phyloP scores from a whole-genome alignment of 1,140 invertebrate species.

The Ericerus pela region DNA sequence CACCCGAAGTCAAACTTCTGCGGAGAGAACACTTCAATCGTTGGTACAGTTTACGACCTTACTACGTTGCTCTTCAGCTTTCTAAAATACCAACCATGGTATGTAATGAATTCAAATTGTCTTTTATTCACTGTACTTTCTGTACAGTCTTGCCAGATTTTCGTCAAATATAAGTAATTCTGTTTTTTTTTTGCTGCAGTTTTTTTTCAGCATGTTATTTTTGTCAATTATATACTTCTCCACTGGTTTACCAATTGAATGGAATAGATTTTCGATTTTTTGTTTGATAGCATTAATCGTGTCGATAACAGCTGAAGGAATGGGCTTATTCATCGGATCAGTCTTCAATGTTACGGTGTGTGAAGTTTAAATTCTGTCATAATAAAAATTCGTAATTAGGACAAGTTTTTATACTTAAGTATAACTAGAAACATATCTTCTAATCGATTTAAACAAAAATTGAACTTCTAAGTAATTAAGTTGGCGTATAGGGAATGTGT shows the following conservation, averaged over 20 bases:
- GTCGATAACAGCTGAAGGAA: conserved; percentile 41
- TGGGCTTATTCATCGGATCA: conserved; percentile 45
- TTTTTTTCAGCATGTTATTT: conserved; percentile 40
- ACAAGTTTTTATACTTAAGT: no score
- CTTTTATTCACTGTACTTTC: conserved; percentile 2
- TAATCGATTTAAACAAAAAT: no score
- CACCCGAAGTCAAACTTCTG: conserved; percentile 60
- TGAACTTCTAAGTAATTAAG: no score
- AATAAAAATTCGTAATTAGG: no score
- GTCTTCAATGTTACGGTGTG: conserved; percentile 46
- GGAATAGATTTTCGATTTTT: conserved; percentile 38
- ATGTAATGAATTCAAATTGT: conserved; percentile 16
- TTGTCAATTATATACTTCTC: conserved; percentile 42
- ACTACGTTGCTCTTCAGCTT: conserved; percentile 59
- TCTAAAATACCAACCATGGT: conserved; percentile 42
- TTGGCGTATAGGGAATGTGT: no score
- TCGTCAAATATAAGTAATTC: not conserved
- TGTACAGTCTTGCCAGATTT: no score
- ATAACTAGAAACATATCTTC: no score
- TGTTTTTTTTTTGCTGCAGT: conserved; percentile 22
- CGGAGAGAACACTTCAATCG: conserved; percentile 68
- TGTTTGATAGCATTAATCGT: conserved; percentile 39
- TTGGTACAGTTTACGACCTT: conserved; percentile 64
- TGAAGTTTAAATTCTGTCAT: no score
- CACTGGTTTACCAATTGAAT: conserved; percentile 37